These are phyloP conservation scores for Tachysurus vachellii DNA, from an alignment of 2,113 vertebrate species.

Conservation along the genomic window DNA sequence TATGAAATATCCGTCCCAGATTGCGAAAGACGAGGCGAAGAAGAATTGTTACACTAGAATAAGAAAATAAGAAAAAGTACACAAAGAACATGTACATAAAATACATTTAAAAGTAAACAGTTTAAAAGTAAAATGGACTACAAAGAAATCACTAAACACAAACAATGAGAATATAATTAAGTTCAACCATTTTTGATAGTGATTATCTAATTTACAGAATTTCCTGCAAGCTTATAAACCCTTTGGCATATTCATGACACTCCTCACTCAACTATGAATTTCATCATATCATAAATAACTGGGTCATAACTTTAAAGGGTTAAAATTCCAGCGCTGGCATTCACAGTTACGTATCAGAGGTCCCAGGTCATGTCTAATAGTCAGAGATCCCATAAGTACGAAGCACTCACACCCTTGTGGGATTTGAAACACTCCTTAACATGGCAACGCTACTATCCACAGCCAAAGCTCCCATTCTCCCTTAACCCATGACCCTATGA, in stretches of 20 bases:
- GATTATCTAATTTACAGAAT: background rate
- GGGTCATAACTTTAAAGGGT: background rate
- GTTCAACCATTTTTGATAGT: background rate
- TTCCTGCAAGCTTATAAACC: background rate
- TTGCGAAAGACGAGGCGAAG: background rate
- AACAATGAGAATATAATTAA: background rate
- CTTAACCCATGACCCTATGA: conserved; percentile 5
- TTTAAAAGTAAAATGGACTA: background rate
- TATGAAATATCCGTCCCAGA: background rate
- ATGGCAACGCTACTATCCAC: conserved; percentile 24
- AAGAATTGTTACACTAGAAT: background rate
- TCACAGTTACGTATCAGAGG: background rate
- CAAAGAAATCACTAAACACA: background rate
- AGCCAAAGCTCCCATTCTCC: background rate
- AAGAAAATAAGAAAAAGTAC: background rate
- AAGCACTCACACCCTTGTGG: conserved; percentile 41
- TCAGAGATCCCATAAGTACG: background rate
- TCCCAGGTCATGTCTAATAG: conserved; percentile 8
- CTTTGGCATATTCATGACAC: background rate
- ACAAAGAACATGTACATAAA: background rate
- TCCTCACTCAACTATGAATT: background rate
- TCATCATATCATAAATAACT: background rate
- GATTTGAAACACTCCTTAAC: conserved; percentile 48
- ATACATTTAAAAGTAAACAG: background rate
- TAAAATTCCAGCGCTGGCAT: background rate